Evolutionary conservation across 2,113 vertebrate species (phyloP).

Genomic region (Carassius gibelio): DNA sequence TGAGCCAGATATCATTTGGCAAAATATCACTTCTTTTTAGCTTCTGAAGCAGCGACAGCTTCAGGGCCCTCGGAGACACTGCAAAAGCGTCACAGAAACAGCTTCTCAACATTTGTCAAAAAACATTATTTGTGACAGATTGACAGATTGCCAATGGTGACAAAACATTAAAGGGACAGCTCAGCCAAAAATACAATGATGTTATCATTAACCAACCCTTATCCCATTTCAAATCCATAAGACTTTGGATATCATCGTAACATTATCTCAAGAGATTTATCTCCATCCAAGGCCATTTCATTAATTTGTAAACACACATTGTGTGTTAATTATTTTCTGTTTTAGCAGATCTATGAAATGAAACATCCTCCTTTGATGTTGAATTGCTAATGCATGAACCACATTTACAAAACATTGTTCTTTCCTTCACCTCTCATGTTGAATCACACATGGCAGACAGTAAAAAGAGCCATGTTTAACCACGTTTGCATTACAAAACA

Average conservation of each 20-base stretch:
- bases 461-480: background rate
- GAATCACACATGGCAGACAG: background rate
- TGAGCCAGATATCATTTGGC: background rate
- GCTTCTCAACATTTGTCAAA: background rate
- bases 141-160: background rate
- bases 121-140: background rate
- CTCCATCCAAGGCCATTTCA: background rate
- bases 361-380: background rate
- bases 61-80: background rate
- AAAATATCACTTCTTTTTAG: slow-evolving; percentile 1
- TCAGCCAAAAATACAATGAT: background rate
- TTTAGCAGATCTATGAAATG: background rate
- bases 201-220: background rate
- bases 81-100: background rate
- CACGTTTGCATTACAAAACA: background rate
- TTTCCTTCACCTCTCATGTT: background rate
- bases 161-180: background rate
- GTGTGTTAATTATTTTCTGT: background rate
- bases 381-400: background rate
- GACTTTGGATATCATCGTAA: background rate
- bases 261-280: background rate
- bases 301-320: background rate
- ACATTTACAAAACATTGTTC: background rate
- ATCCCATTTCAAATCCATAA: background rate
- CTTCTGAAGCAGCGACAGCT: background rate